Conservation (phyloP, 2,113 vertebrate species). For the Gnathonemus longibarbis region DNA sequence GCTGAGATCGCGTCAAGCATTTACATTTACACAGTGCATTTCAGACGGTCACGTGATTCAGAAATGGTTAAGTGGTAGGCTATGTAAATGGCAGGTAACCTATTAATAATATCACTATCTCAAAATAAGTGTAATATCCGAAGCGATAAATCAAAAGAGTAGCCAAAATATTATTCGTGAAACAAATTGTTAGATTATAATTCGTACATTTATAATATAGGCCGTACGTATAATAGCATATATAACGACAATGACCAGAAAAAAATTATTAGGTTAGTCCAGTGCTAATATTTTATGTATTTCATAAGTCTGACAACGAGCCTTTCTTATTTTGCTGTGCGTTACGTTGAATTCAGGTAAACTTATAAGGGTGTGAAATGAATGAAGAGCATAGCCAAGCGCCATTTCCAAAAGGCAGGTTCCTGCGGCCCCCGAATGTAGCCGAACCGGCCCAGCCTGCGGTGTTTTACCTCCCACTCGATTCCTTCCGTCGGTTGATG, state of each 20-base stretch:
- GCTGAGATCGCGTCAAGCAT: neutral
- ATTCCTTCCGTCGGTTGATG: neutral
- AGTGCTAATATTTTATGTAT: neutral
- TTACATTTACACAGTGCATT: neutral
- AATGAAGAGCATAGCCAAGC: neutral
- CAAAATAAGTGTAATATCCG: neutral
- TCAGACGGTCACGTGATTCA: neutral
- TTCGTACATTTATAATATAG: neutral
- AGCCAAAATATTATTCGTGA: neutral
- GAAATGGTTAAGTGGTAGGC: neutral
- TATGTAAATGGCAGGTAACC: neutral
- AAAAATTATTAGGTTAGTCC: neutral
- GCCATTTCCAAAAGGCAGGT: neutral
- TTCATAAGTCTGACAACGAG: neutral
- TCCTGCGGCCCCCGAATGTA: neutral
- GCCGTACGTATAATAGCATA: neutral
- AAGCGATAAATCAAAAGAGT: neutral
- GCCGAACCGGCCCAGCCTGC: neutral
- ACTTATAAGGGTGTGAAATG: neutral
- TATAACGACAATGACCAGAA: neutral
- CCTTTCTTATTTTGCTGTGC: neutral
- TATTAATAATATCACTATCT: neutral
- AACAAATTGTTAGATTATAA: neutral
- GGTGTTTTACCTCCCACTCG: neutral
- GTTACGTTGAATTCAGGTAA: neutral